These are phyloP conservation scores for Ceriagrion tenellum DNA, from an alignment of 2,888 invertebrate species.

Conservation along the genomic window DNA sequence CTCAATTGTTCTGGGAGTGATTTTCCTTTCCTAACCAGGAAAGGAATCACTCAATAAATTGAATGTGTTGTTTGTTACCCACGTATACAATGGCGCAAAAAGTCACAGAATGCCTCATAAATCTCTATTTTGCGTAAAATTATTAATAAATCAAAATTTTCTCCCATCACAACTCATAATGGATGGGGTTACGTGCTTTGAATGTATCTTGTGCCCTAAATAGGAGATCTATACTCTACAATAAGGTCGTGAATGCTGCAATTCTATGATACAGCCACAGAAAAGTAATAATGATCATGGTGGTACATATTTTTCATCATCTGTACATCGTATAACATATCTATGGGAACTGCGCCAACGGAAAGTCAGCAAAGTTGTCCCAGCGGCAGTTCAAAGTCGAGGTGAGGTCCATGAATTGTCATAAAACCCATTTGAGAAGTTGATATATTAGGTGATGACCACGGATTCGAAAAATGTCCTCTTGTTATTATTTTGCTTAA, in stretches of 20 bases:
- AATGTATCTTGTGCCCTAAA: too few relatives aligned
- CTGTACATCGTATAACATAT: not conserved
- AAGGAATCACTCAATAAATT: too few relatives aligned
- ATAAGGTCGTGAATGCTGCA: not conserved
- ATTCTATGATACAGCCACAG: not conserved
- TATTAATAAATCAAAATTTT: not conserved
- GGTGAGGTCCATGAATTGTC: not conserved
- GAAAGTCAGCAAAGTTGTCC: too few relatives aligned
- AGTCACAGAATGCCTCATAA: not conserved
- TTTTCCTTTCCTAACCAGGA: too few relatives aligned
- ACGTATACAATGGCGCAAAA: not conserved
- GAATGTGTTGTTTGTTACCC: too few relatives aligned
- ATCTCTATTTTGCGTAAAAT: not conserved
- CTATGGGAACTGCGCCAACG: too few relatives aligned
- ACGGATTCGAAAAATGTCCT: not conserved
- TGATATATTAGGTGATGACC: not conserved
- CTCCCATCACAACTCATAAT: not conserved
- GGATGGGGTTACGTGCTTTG: too few relatives aligned
- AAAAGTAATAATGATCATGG: not conserved
- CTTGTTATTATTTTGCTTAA: not conserved
- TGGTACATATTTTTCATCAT: not conserved
- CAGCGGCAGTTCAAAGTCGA: too few relatives aligned
- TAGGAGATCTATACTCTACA: not conserved
- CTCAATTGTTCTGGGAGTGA: too few relatives aligned
- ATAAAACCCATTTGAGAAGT: not conserved